Evolutionary conservation across 2,797 vertebrate genomes (phyloP).

Genomic region (Mus minutoides): DNA sequence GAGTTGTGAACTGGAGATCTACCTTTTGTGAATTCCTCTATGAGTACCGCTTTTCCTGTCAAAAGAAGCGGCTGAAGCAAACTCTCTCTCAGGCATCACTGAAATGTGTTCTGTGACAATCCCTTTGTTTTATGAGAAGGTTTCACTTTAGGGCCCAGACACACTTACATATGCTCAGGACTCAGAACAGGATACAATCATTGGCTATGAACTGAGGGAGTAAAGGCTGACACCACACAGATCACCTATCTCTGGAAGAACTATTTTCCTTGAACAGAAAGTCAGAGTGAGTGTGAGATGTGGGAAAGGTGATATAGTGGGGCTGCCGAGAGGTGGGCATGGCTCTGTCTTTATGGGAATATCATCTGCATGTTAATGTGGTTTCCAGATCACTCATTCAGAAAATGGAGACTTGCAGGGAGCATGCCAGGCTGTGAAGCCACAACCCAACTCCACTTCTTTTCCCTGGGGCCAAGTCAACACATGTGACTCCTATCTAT

Average conservation of each 20-base stretch:
- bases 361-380: slow-evolving; percentile 63
- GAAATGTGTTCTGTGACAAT: neutral
- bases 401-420: neutral
- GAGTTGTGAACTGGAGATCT: neutral
- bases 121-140: neutral
- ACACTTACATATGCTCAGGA: neutral
- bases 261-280: slow-evolving; percentile 44
- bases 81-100: neutral
- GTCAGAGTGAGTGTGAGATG: slow-evolving; percentile 39
- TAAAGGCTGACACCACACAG: neutral
- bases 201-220: slow-evolving; percentile 3
- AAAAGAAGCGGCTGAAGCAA: neutral
- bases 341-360: slow-evolving; percentile 62
- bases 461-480: slow-evolving; percentile 63
- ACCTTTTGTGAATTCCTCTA: neutral
- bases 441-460: slow-evolving; percentile 10
- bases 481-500: slow-evolving; percentile 50
- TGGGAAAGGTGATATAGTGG: slow-evolving; percentile 7
- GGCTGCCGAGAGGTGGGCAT: slow-evolving; percentile 5
- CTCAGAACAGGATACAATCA: slow-evolving; percentile 18
- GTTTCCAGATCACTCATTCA: slow-evolving; percentile 69
- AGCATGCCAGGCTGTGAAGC: neutral
- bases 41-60: neutral
- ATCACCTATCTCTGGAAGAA: neutral
- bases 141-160: slow-evolving; percentile 2